Percentiles rank a stretch among this genome's conserved stretches.
These are phyloP conservation scores for Argyra leucocephala DNA, from an alignment of 2,888 invertebrate species.

Conservation along the genomic window DNA sequence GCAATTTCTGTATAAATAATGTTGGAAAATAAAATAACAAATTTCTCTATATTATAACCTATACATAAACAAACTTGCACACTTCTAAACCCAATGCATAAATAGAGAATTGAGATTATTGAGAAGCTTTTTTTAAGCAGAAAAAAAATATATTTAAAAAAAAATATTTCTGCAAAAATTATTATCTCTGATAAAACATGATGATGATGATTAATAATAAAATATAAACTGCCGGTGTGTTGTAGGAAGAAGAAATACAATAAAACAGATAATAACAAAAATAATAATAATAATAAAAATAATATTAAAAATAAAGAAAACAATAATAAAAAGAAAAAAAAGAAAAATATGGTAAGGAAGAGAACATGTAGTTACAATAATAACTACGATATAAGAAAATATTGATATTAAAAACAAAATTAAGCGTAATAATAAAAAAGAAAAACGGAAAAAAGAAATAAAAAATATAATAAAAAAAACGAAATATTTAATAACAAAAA, in stretches of 20 bases:
- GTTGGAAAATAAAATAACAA: too few relatives aligned
- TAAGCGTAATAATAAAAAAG: background rate
- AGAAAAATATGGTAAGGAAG: background rate
- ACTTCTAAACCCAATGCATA: too few relatives aligned
- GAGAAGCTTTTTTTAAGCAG: too few relatives aligned
- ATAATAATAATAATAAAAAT: constrained; percentile 1
- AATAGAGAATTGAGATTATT: too few relatives aligned
- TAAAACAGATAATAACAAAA: background rate
- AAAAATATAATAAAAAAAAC: background rate
- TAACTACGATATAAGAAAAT: background rate
- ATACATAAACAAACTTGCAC: too few relatives aligned
- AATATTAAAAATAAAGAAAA: background rate
- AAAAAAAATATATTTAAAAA: too few relatives aligned
- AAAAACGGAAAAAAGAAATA: background rate
- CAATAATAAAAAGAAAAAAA: background rate
- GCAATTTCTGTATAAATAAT: too few relatives aligned
- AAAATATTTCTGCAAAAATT: too few relatives aligned
- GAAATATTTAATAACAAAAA: background rate
- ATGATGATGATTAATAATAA: too few relatives aligned
- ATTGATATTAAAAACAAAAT: background rate
- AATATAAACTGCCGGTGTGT: background rate
- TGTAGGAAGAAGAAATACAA: constrained; percentile 5
- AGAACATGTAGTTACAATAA: background rate
- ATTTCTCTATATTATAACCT: too few relatives aligned
- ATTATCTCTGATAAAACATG: too few relatives aligned